Base-by-base conservation (phyloP, 2,888 invertebrate genomes). In the Hesperia comma region DNA sequence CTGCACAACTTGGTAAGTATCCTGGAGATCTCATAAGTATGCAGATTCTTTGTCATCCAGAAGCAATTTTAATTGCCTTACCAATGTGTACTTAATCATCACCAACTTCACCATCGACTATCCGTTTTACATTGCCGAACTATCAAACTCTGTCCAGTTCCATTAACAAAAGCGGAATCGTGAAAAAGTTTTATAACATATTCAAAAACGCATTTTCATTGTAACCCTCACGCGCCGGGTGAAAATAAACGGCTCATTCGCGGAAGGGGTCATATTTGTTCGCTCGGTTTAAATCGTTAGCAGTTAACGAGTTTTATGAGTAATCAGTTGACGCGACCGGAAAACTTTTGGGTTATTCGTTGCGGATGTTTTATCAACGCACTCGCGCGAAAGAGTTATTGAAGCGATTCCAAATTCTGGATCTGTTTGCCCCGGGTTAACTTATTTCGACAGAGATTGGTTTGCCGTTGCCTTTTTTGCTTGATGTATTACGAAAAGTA, bases 351-450 rank as follows among this genome's bases (percentile, higher is more conserved):
- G 62, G 72, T 55, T 72, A 73, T 72, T 41, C 71, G 69, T 33
- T 14, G 19, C 69, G 69, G 60, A 60, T 68, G 73, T 72, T 75
- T 75, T 77, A 75, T 77, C 75, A 73, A 69, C 61, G 64, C 75
- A 71, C 63, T 69, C 71, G 74, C 8, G 69, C 64, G 75, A 69
- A 69, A 75, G 68, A 71, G 70, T 72, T 63, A 70, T 68, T 69
- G 71, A 68, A 70, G 53, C 61, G 67, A 68, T 51, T 64, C 51
- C 51, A 51, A 64, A 51, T 64, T 33, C 37, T 17, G 32, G 63
- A 51, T 64, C 51, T 58, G 57, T 58, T 63, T 58, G 46, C 51
- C 17, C 15, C 7, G 49, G 19, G 10, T 8, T 55, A 61, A 15
- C 60, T 61, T 19, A 51, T 17, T 61, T 14, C 10, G 60, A 15